Evolutionary conservation across 1,140 invertebrate genomes (phyloP).

Genomic region (Stegodyphus dumicola): DNA sequence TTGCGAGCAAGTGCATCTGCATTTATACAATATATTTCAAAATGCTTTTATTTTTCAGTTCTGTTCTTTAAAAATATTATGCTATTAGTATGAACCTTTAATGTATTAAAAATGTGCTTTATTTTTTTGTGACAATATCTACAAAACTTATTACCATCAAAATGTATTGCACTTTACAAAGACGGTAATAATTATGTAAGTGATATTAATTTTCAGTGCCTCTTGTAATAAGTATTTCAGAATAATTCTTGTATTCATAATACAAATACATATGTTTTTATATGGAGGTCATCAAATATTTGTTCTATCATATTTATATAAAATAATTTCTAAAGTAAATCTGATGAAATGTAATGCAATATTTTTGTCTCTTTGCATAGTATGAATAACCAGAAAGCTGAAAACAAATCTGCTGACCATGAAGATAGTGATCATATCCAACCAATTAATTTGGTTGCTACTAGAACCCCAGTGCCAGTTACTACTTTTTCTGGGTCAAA

Average conservation of each 20-base stretch:
- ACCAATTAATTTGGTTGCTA: constrained; percentile 56
- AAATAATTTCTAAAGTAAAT: neutral
- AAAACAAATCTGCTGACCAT: constrained; percentile 32
- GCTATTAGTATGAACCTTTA: too few relatives aligned
- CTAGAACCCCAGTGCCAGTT: constrained; percentile 34
- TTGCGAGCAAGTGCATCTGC: too few relatives aligned
- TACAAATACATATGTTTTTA: neutral
- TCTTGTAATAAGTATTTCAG: neutral
- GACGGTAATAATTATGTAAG: too few relatives aligned
- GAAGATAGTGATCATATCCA: constrained; percentile 53
- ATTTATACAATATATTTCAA: too few relatives aligned
- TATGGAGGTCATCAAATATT: neutral
- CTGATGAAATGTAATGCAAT: neutral
- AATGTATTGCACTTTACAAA: too few relatives aligned
- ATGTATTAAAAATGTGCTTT: too few relatives aligned
- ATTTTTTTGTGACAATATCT: too few relatives aligned
- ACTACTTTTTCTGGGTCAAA: constrained; percentile 17
- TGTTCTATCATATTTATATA: neutral
- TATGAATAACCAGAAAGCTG: constrained; percentile 54
- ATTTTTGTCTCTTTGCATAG: neutral
- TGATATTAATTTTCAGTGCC: too few relatives aligned
- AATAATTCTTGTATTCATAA: neutral
- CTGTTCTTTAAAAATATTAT: too few relatives aligned
- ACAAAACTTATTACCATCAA: too few relatives aligned
- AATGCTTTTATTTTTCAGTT: too few relatives aligned